phyloP scores from a whole-genome alignment of 2,797 vertebrate species.

The Tamandua tetradactyla region DNA sequence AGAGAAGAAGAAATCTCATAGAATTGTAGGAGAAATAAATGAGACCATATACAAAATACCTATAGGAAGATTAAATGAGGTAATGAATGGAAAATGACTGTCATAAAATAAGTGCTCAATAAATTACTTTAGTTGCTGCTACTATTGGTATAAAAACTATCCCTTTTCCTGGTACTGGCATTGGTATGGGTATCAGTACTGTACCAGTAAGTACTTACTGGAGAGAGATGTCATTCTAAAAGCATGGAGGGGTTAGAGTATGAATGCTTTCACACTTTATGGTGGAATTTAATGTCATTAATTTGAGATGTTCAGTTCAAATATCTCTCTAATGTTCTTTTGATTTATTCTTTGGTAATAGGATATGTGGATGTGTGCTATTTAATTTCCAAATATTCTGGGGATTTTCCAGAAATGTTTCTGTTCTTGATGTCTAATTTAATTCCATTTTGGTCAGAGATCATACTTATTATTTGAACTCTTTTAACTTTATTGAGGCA shows the following conservation, averaged over 20 bases:
- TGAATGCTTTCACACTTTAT: neutral
- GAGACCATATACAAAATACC: neutral
- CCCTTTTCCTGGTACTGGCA: neutral
- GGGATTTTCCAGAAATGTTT: neutral
- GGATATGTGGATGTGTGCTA: neutral
- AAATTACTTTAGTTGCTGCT: neutral
- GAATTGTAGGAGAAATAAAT: neutral
- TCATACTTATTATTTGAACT: neutral
- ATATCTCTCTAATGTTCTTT: neutral
- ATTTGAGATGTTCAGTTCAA: neutral
- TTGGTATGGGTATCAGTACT: no score
- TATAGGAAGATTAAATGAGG: neutral
- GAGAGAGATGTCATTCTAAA: neutral
- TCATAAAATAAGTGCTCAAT: neutral
- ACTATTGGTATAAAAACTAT: neutral
- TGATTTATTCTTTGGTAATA: neutral
- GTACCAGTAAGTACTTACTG: neutral
- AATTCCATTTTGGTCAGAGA: neutral
- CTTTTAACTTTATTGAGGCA: neutral
- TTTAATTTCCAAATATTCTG: conserved; percentile 32
- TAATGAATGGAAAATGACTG: neutral
- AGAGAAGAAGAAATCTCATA: neutral
- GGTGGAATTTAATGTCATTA: neutral
- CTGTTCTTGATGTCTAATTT: neutral
- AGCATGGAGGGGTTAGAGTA: neutral